Conservation (phyloP, 2,113 vertebrate genomes). For the Megaceryle torquata region DNA sequence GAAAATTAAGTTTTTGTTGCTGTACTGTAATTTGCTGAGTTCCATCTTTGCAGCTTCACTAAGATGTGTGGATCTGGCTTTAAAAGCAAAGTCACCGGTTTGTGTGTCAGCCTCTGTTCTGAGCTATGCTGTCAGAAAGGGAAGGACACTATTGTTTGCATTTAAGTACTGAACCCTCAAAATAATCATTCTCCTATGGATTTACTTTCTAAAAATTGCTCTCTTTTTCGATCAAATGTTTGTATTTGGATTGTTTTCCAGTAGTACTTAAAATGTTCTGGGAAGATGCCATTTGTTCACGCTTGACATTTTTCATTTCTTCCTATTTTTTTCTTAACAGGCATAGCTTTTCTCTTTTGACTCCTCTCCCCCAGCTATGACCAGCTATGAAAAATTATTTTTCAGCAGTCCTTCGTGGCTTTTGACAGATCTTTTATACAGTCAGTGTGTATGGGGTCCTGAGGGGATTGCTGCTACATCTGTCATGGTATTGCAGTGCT, state of each 20-base stretch:
- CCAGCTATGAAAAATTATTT: slow-evolving; percentile 19
- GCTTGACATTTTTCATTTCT: slow-evolving; percentile 13
- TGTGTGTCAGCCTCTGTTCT: not conserved
- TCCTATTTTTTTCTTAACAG: not conserved
- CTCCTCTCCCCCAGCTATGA: not conserved
- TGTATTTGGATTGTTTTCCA: slow-evolving; percentile 2
- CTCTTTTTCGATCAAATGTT: not conserved
- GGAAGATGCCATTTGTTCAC: not conserved
- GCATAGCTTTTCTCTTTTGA: not conserved
- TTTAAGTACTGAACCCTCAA: not conserved
- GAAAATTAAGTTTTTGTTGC: not conserved
- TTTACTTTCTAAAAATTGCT: not conserved
- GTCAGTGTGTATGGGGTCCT: not conserved
- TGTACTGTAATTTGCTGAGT: not conserved
- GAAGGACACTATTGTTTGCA: not conserved
- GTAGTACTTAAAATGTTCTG: not conserved
- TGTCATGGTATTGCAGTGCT: not conserved
- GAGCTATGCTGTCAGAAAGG: not conserved
- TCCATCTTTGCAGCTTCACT: not conserved
- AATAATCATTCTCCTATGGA: not conserved
- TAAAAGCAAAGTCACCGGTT: not conserved
- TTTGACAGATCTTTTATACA: slow-evolving; percentile 21
- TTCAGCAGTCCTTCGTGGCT: not conserved
- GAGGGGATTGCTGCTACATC: not conserved
- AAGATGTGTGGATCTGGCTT: not conserved